phyloP scores from a whole-genome alignment of 2,113 vertebrate species.

The Gallinago paraguaiae region DNA sequence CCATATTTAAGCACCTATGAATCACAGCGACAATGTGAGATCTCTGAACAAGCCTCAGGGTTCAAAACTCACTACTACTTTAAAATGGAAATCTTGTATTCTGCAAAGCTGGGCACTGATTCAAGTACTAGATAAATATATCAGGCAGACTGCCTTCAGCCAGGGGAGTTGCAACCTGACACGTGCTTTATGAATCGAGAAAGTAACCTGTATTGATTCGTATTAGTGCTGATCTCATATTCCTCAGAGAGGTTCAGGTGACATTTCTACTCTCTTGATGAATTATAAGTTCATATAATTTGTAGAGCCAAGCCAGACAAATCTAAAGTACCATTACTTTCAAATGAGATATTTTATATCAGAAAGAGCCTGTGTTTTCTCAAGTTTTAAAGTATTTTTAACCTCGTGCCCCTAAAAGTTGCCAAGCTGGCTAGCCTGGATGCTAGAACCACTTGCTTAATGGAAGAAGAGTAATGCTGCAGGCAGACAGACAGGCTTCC shows the following conservation, averaged over 20 bases:
- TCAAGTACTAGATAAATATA: not conserved
- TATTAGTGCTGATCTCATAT: not conserved
- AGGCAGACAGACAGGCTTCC: not conserved
- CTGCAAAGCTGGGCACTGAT: not conserved
- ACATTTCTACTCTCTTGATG: constrained; percentile 2
- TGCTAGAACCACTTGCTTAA: not conserved
- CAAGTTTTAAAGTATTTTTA: constrained; percentile 18
- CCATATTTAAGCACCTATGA: not conserved
- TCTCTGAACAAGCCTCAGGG: not conserved
- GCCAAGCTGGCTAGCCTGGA: not conserved
- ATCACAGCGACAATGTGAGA: not conserved
- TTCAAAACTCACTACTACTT: not conserved
- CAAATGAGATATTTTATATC: not conserved
- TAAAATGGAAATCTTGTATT: not conserved
- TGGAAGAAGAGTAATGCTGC: not conserved
- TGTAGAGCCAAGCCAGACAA: not conserved
- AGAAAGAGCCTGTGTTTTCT: not conserved
- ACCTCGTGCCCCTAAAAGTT: not conserved
- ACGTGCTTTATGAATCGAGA: not conserved
- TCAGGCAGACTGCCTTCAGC: not conserved
- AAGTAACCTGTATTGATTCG: constrained; percentile 43
- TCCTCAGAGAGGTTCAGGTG: not conserved
- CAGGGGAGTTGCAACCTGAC: not conserved
- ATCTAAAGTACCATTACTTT: not conserved
- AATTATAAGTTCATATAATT: not conserved